Evolutionary conservation across 2,797 vertebrate genomes (phyloP), one percentile per base, ranked within the genome.

Genomic region (Nothura maculosa): DNA sequence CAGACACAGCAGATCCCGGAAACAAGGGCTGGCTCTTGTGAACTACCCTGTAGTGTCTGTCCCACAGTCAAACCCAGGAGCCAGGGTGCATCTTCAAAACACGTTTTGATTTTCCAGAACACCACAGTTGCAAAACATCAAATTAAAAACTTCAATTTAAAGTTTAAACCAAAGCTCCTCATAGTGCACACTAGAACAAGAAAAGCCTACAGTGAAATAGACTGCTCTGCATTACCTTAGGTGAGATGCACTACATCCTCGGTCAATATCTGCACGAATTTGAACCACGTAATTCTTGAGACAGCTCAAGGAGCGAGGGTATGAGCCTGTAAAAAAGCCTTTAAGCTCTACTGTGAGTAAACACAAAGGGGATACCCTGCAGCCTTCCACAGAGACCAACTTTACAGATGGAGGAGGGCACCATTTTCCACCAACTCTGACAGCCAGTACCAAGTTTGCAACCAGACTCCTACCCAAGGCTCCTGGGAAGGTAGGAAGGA

Each of bases 221-320:
- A 42, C 2, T 0, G 7, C 27, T 47, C 28, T 1, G 0, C 25
- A 19, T 25, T 34, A 38, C 2, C 45, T 16, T 8, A 6, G 27
- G 57, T 27, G 47, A 67, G 61, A 60, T 38, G n/a, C 22, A 57
- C 34, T 76, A 50, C 15, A 32, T 5, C 1, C n/a, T 12, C 25
- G 55, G 60, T 70, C 70, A n/a, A 50, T 50, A 20, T 20, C 43
- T 19, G 14, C 3, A 0, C 2, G 28, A n/a, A 74, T 34, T 38
- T 66, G 40, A 50, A 90, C 36, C 7, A 24, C 20, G 8, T 61
- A 28, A 61, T 9, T 45, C 38, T 9, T 4, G 13, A 47, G 32
- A 64, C 19, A 5, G 21, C 36, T 42, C 40, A 4, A 45, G 32
- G 69, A 70, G 15, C 30, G 1, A 27, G 30, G 47, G 17, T 12